Evolutionary conservation across 2,113 vertebrate genomes (phyloP).

Genomic region (Peromyscus leucopus): DNA sequence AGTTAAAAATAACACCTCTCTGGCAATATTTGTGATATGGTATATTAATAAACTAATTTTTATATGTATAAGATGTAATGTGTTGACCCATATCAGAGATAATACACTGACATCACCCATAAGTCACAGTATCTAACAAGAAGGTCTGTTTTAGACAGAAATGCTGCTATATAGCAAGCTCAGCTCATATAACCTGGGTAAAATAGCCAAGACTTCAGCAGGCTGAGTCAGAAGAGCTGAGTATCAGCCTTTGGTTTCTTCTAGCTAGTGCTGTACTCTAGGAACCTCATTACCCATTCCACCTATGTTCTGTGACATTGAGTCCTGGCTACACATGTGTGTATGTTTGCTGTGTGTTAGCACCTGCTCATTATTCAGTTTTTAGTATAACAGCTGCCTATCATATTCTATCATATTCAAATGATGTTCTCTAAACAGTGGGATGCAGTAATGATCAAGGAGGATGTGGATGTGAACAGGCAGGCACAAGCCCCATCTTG

Average conservation of each 20-base stretch:
- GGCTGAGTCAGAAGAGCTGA: not conserved
- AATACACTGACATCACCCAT: not conserved
- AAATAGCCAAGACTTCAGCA: not conserved
- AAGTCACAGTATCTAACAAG: not conserved
- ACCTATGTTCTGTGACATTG: not conserved
- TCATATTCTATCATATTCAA: not conserved
- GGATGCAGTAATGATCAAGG: not conserved
- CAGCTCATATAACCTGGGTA: not conserved
- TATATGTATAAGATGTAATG: not conserved
- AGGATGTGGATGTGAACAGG: not conserved
- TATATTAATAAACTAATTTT: not conserved
- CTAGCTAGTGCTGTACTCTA: not conserved
- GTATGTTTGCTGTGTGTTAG: too few species aligned
- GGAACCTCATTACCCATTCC: not conserved
- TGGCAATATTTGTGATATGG: not conserved
- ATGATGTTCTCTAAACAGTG: not conserved
- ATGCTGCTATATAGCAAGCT: not conserved
- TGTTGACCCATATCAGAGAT: too few species aligned
- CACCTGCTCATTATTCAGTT: not conserved
- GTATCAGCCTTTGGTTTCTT: not conserved
- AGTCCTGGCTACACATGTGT: not conserved
- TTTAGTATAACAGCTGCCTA: too few species aligned
- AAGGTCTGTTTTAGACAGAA: not conserved
- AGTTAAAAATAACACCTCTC: not conserved
- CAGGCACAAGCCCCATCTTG: not conserved